Evolutionary conservation across 1,140 invertebrate genomes (phyloP), one percentile per base, ranked within the genome.

Genomic region (Samia ricini): DNA sequence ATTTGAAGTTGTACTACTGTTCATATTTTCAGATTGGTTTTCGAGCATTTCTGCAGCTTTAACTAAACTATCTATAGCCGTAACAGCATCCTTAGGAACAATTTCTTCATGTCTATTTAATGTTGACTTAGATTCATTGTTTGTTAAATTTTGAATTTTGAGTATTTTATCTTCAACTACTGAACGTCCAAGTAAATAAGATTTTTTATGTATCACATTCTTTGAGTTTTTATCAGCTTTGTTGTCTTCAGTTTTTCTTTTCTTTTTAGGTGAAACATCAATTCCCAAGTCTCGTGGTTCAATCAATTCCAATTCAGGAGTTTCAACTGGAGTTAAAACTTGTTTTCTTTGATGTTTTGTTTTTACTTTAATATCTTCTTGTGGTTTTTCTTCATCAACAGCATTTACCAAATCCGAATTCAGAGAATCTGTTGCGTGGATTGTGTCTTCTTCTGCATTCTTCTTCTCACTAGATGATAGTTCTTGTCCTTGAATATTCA

Each of bases 291-390:
- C 85, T 56, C 67, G 63, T 7, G 89, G 85, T 69, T 88, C 82
- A 60, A 91, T 91, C 15, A 91, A 71, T 76, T 91, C 88, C 51
- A 91, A 64, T 59, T 91, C 89, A 3, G 89, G 88, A 33, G 69
- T 74, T 56, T 89, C 84, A 4, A 91, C 90, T 6, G 89, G 87
- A 22, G 87, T 90, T 21, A 91, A 72, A 19, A 91, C 85, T 78
- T 91, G 89, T 71, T 91, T 91, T 68, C 90, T 79, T 67, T 91
- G 90, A 77, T 91, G 90, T 76, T 86, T 90, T 15, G 71, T 82
- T 74, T 91, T 91, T 18, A 56, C 63, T 76, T 82, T 89, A 23
- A 54, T 64, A 19, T 82, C 84, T 60, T 88, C 88, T 63, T 75
- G 77, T 22, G 60, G 56, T 62, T 84, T 88, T 3, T 19, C 56